Base-by-base conservation (phyloP, 1,140 invertebrate genomes). In the Drosophila navojoa region DNA sequence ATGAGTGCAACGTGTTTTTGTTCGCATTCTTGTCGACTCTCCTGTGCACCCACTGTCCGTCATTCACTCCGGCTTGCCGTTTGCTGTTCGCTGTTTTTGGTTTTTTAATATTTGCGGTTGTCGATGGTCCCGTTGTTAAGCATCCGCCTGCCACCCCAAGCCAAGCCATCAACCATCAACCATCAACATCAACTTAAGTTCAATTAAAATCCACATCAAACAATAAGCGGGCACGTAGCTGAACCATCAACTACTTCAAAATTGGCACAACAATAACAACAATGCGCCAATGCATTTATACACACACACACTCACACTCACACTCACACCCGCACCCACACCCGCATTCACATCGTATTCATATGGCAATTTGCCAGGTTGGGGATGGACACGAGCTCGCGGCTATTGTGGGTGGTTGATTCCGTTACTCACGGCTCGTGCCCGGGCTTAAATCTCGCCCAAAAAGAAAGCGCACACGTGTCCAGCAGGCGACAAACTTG, bases 171-270 rank as follows among this genome's bases (percentile, higher is more conserved):
- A 45, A n/a, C 25, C 38, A 9, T 16, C 57, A 27, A 59, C 59
- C 72, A 75, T 71, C 75, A 71, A 78, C 69, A 72, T 80, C 82
- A 90, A 91, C 90, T 91, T 91, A 86, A 90, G 90, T 91, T 91
- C 90, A 91, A 91, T 91, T 91, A 91, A 91, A 91, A 91, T 91
- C 90, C 90, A 91, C 90, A 91, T 91, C 90, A 91, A 91, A 91
- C 90, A 91, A 84, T 90, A 76, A 80, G 72, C 81, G 76, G 80
- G 90, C 90, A 91, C 90, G 90, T 91, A 91, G 80, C 69, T 44
- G 45, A 75, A 52, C 67, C 67, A 63, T 75, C 71, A 87, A 87
- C 84, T 89, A 87, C 82, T 89, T 89, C 79, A 86, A 69, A 76
- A 87, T 81, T 55, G 75, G 59, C 62, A 76, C 73, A 76, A 76